A percentile compares a stretch with the other conserved stretches of the same genome.
phyloP scores from a whole-genome alignment of 1,140 invertebrate species.

The Eriocheir sinensis region DNA sequence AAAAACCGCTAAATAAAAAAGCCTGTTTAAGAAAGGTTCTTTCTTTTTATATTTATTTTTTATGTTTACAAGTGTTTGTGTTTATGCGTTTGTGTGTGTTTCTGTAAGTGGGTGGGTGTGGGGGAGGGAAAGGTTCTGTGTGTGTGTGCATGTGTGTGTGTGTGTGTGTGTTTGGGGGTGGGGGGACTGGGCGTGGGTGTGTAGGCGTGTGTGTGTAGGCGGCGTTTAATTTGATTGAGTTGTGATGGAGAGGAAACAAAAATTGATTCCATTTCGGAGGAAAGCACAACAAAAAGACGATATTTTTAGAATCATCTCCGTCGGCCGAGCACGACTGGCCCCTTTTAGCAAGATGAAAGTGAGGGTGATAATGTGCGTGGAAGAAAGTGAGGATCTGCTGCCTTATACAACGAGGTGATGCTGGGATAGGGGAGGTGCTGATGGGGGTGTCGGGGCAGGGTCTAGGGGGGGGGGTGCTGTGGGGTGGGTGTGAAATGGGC shows the following conservation, averaged over 20 bases:
- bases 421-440: neutral
- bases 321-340: neutral
- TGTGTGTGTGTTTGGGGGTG: no score
- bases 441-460: neutral
- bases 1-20: no score
- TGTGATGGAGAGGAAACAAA: neutral
- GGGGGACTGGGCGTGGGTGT: no score
- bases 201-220: no score
- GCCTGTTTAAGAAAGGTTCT: no score
- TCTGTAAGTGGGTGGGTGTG: no score
- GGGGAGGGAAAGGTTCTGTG: no score
- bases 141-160: no score
- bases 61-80: neutral
- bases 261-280: neutral
- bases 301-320: neutral
- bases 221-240: no score
- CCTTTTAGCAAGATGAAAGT: conserved; percentile 15
- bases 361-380: neutral
- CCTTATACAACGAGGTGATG: neutral
- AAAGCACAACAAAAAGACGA: neutral
- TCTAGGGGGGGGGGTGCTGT: neutral
- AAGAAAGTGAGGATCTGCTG: neutral
- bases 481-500: no score
- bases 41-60: no score
- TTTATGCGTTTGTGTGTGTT: neutral